These are phyloP conservation scores for Plectrocnemia conspersa DNA, from an alignment of 1,140 invertebrate species.

Conservation along the genomic window DNA sequence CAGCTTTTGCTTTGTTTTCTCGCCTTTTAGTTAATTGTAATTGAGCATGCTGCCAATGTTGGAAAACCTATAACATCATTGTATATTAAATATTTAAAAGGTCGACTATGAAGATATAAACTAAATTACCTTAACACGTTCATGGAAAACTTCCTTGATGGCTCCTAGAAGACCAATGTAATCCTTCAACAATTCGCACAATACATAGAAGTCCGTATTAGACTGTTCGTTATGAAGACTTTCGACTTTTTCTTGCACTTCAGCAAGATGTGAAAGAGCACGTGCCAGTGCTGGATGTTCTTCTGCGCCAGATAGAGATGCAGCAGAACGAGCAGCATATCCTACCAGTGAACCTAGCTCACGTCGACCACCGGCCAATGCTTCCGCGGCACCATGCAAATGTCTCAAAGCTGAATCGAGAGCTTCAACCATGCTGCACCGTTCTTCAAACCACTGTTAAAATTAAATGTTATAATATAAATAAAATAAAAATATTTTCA, in stretches of 20 bases:
- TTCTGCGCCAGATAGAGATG: slow-evolving; percentile 90
- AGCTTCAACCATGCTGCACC: slow-evolving; percentile 85
- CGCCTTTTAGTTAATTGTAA: slow-evolving; percentile 91
- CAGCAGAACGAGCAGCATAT: slow-evolving; percentile 72
- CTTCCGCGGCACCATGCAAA: slow-evolving; percentile 83
- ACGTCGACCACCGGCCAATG: slow-evolving; percentile 78
- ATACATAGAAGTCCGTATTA: slow-evolving; percentile 90
- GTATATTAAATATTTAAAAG: slow-evolving; percentile 1
- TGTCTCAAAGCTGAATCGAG: slow-evolving; percentile 86
- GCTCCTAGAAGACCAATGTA: slow-evolving; percentile 90
- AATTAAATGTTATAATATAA: neutral
- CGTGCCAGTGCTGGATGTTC: slow-evolving; percentile 90
- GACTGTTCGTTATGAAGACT: slow-evolving; percentile 85
- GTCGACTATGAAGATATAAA: neutral
- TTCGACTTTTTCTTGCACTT: slow-evolving; percentile 89
- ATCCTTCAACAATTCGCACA: slow-evolving; percentile 92
- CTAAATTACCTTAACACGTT: slow-evolving; percentile 76
- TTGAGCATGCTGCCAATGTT: slow-evolving; percentile 96
- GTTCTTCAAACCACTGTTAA: slow-evolving; percentile 96
- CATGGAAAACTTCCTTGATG: slow-evolving; percentile 97
- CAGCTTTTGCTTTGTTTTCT: slow-evolving; percentile 88
- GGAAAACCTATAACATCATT: slow-evolving; percentile 63
- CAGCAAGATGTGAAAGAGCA: slow-evolving; percentile 88
- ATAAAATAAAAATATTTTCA: neutral
- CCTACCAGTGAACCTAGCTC: slow-evolving; percentile 80